Evolutionary conservation across 2,797 vertebrate species (phyloP), one percentile per base, ranked within the genome.

Genomic region (Manis pentadactyla): DNA sequence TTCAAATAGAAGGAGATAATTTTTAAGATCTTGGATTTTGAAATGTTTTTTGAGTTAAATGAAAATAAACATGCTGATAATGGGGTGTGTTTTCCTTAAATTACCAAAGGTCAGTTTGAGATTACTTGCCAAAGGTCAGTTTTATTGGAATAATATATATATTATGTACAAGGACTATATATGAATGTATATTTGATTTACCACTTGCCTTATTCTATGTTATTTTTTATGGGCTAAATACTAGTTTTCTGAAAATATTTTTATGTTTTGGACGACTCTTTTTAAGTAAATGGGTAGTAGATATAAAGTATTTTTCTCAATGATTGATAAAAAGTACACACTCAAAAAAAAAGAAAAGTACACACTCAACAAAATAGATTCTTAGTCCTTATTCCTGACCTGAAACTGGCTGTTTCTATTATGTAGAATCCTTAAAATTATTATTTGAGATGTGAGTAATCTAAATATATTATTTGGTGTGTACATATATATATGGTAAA

Each of bases 11-110:
- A 86, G 19, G n/a, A 87, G 39, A 46, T 7, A 34, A 3, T 42
- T 84, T 93, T 75, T 66, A 84, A 79, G 23, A 27, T 77, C 49
- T 19, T 34, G 17, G 42, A 51, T 78, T 96, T 87, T 82, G 19
- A 68, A 61, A 82, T 82, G n/a, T 87, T 88, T 74, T 39, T 15
- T n/a, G n/a, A 68, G 68, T 93, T 63, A 77, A 90, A 34, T 87
- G 57, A 71, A 93, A 93, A 59, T 51, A 18, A 27, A 12, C n/a
- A 31, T 31, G 18, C 21, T 88, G 23, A 90, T 55, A 21, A 46
- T 31, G 1, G 61, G 68, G 3, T 82, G n/a, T 39, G 2, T 68
- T 63, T 90, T 86, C 7, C 14, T n/a, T 88, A 75, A 53, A 39
- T 94, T 86, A 87, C 66, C 46, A 46, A 46, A 46, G 9, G 46